A percentile compares a stretch with the other conserved stretches of the same genome.
These are phyloP conservation scores for Zingel zingel DNA, from an alignment of 2,113 vertebrate species.

Conservation along the genomic window DNA sequence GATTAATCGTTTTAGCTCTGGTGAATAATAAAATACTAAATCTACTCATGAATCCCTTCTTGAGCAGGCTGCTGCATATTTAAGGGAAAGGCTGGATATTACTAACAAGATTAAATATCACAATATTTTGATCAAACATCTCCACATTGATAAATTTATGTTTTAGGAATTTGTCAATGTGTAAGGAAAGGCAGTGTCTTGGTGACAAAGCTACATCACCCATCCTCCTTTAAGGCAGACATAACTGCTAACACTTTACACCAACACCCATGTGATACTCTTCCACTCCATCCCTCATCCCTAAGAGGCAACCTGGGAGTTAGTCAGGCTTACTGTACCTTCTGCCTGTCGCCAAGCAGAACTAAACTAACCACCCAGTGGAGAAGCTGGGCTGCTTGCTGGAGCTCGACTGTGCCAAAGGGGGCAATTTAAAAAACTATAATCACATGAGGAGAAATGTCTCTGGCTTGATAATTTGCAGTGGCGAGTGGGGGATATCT, in stretches of 20 bases:
- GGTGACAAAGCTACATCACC: not conserved
- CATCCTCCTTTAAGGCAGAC: not conserved
- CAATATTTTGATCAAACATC: not conserved
- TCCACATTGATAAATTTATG: not conserved
- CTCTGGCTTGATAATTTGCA: conserved; percentile 66
- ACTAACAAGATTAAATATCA: not conserved
- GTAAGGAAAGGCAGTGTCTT: not conserved
- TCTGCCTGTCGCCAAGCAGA: conserved; percentile 44
- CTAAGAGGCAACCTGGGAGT: conserved; percentile 58
- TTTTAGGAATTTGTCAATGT: not conserved
- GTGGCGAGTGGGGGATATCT: conserved; percentile 38
- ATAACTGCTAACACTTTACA: conserved; percentile 18
- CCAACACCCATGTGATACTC: not conserved
- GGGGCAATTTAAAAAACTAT: conserved; percentile 69
- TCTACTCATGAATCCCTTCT: not conserved
- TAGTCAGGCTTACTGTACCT: conserved; percentile 59
- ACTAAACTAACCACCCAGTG: conserved; percentile 35
- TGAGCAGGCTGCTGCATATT: not conserved
- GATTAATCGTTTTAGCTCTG: not conserved
- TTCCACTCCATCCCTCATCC: conserved; percentile 35
- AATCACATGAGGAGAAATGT: conserved; percentile 69
- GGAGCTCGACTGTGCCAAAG: conserved; percentile 46
- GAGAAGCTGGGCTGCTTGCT: conserved; percentile 38
- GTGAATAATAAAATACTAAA: not conserved
- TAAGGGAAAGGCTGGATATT: not conserved